Conservation (phyloP, 1,140 invertebrate species). For the Cataglyphis hispanica region DNA sequence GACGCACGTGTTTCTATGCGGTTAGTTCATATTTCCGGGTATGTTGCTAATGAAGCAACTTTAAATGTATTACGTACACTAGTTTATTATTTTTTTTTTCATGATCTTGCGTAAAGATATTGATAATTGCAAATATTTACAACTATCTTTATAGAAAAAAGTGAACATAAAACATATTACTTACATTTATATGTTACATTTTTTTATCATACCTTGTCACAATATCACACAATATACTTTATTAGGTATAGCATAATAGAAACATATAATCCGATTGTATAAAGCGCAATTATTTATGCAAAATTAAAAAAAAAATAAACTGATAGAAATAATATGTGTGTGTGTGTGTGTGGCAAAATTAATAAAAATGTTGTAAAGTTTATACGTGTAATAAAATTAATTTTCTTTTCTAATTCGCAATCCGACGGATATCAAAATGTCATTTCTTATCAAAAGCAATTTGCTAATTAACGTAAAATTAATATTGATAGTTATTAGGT, state of each 20-base stretch:
- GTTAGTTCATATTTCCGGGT: background rate
- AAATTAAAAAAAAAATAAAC: background rate
- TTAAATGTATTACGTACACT: background rate
- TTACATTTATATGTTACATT: background rate
- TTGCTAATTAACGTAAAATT: conserved; percentile 16
- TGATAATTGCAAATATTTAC: background rate
- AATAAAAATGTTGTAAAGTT: background rate
- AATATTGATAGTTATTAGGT: background rate
- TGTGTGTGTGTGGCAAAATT: background rate
- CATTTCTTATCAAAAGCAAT: background rate
- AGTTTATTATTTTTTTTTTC: background rate
- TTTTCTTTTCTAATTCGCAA: background rate
- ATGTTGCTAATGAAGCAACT: background rate
- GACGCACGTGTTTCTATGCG: background rate
- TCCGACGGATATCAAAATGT: background rate
- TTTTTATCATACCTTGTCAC: background rate
- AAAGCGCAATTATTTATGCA: background rate
- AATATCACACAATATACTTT: background rate
- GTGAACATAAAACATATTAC: background rate
- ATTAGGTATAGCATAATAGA: background rate
- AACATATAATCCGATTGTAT: background rate
- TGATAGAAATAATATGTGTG: background rate
- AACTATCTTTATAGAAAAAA: background rate
- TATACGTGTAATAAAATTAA: background rate
- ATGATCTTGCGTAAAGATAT: background rate